phyloP scores from a whole-genome alignment of 1,140 invertebrate genomes.

The Drosophila kikkawai region DNA sequence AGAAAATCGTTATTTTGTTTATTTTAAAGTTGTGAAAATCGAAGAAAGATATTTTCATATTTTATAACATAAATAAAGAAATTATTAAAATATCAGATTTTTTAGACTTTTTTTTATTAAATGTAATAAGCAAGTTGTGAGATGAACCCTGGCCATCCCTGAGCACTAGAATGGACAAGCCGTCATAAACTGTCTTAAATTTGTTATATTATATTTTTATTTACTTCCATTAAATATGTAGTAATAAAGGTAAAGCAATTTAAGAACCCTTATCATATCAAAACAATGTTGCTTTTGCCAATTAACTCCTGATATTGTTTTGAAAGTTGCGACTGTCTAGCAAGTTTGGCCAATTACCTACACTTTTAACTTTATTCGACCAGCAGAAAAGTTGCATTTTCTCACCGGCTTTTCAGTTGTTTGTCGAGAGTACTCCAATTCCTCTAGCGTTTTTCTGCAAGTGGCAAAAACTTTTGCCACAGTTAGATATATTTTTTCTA shows the following conservation, averaged over 20 bases:
- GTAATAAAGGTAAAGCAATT: too few relatives aligned
- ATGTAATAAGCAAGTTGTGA: not conserved
- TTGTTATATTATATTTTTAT: not conserved
- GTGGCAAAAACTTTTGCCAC: constrained; percentile 4
- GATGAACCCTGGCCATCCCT: too few relatives aligned
- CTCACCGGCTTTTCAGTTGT: not conserved
- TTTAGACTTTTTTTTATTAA: too few relatives aligned
- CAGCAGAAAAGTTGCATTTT: constrained; percentile 5
- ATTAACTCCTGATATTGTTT: constrained; percentile 3
- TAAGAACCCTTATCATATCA: not conserved
- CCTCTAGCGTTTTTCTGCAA: not conserved
- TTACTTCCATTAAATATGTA: not conserved
- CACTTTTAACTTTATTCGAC: constrained; percentile 2
- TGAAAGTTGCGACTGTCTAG: not conserved
- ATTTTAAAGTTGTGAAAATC: too few relatives aligned
- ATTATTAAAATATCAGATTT: too few relatives aligned
- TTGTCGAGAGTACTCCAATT: not conserved
- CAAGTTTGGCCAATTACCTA: constrained; percentile 5
- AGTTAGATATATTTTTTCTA: not conserved
- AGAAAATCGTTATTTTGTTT: too few relatives aligned
- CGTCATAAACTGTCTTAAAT: too few relatives aligned
- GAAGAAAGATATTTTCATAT: too few relatives aligned
- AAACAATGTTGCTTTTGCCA: not conserved
- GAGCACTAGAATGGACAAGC: too few relatives aligned
- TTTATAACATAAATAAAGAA: too few relatives aligned